Evolutionary conservation across 2,888 invertebrate species (phyloP).

Genomic region (Dynastes hyllus): DNA sequence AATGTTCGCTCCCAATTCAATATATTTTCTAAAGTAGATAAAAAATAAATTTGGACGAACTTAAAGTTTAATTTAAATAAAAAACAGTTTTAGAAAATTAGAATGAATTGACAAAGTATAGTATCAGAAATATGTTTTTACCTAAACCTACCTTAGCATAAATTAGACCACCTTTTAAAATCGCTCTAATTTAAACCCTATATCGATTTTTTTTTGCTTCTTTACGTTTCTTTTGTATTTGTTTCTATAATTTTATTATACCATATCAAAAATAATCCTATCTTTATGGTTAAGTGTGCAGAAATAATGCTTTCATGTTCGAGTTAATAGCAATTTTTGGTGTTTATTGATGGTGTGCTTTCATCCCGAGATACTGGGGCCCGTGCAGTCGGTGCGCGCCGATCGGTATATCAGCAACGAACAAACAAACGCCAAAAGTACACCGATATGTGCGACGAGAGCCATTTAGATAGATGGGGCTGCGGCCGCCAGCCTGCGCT

Average conservation of each 20-base stretch:
- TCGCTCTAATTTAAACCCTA: background rate
- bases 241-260: background rate
- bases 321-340: conserved; percentile 31
- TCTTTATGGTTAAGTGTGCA: conserved; percentile 9
- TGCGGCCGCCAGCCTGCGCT: conserved; percentile 59
- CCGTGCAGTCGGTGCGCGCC: conserved; percentile 40
- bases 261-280: background rate
- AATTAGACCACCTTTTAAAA: too few relatives aligned
- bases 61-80: too few relatives aligned
- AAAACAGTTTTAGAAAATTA: too few relatives aligned
- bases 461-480: conserved; percentile 62
- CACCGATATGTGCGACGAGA: conserved; percentile 60
- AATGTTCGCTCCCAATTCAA: too few relatives aligned
- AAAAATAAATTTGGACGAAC: too few relatives aligned
- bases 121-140: too few relatives aligned
- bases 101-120: too few relatives aligned
- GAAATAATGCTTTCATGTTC: conserved; percentile 25
- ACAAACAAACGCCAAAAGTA: conserved; percentile 61
- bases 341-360: conserved; percentile 25
- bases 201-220: background rate
- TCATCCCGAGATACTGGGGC: conserved; percentile 19
- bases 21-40: too few relatives aligned
- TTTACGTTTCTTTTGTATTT: background rate
- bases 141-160: too few relatives aligned
- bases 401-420: conserved; percentile 57